phyloP scores from a whole-genome alignment of 2,888 invertebrate genomes.

The Phyllotreta striolata region DNA sequence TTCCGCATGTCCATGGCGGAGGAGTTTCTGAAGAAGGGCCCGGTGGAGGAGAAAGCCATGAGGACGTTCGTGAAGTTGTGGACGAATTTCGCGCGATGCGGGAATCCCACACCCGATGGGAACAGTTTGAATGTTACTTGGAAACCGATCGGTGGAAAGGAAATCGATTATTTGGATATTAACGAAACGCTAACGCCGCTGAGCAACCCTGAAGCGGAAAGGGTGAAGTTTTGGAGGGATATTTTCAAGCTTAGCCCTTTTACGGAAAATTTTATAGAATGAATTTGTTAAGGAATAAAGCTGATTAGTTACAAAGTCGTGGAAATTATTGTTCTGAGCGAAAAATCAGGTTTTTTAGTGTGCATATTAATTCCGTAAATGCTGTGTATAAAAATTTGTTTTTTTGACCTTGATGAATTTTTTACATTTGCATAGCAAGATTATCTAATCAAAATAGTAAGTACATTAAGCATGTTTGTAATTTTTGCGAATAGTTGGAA shows the following conservation, averaged over 20 bases:
- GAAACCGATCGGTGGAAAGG: constrained; percentile 41
- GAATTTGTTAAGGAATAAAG: no score
- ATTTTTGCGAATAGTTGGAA: no score
- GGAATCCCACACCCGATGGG: constrained; percentile 44
- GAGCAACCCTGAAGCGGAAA: constrained; percentile 47
- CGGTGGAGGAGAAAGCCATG: constrained; percentile 39
- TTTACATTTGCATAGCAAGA: no score
- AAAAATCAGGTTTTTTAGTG: no score
- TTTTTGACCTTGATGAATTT: no score
- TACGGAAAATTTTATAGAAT: neutral
- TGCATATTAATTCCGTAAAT: no score
- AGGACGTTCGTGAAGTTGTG: constrained; percentile 48
- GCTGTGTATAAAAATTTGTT: no score
- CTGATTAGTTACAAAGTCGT: no score
- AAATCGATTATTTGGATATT: constrained; percentile 51
- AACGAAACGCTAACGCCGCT: constrained; percentile 43
- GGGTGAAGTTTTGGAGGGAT: constrained; percentile 50
- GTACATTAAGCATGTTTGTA: no score
- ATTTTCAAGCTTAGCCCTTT: constrained; percentile 7
- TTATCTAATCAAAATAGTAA: no score
- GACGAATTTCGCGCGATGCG: constrained; percentile 51
- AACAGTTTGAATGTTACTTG: constrained; percentile 41
- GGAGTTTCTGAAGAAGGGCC: constrained; percentile 24
- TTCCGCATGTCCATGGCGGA: constrained; percentile 34
- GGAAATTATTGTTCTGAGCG: no score